Evolutionary conservation across 2,113 vertebrate species (phyloP).

Genomic region (Rhinopomastus cyanomelas): DNA sequence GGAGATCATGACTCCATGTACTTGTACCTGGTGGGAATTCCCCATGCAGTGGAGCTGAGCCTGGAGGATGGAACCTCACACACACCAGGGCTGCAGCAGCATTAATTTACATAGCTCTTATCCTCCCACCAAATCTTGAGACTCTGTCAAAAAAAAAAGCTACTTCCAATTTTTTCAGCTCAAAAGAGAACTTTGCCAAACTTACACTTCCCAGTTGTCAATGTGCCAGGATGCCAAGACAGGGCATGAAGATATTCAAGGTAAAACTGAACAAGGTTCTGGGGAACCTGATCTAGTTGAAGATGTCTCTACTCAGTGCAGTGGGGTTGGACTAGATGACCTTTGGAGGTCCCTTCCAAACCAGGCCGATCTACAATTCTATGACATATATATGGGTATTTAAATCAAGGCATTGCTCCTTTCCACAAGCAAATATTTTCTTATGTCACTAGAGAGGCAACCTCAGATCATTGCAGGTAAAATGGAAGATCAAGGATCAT

Average conservation of each 20-base stretch:
- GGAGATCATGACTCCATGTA: not conserved
- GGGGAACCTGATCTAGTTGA: no score
- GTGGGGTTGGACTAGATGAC: no score
- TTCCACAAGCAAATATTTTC: accelerated
- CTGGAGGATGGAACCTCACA: not conserved
- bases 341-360: no score
- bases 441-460: not conserved
- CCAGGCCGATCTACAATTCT: no score
- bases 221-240: slow-evolving; percentile 84
- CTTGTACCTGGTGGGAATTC: not conserved
- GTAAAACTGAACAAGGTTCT: no score
- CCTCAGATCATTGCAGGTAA: not conserved
- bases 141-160: no score
- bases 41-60: accelerated
- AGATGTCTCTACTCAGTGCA: no score
- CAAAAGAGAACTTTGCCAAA: not conserved
- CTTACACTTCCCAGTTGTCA: slow-evolving; percentile 91
- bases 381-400: not conserved
- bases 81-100: not conserved
- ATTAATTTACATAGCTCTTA: not conserved
- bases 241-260: not conserved
- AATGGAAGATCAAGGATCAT: not conserved
- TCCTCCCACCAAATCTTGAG: not conserved
- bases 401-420: not conserved
- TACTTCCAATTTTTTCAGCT: accelerated